Evolutionary conservation across 2,888 invertebrate species (phyloP), one percentile per base, ranked within the genome.

Genomic region (Clistopyga incitator): DNA sequence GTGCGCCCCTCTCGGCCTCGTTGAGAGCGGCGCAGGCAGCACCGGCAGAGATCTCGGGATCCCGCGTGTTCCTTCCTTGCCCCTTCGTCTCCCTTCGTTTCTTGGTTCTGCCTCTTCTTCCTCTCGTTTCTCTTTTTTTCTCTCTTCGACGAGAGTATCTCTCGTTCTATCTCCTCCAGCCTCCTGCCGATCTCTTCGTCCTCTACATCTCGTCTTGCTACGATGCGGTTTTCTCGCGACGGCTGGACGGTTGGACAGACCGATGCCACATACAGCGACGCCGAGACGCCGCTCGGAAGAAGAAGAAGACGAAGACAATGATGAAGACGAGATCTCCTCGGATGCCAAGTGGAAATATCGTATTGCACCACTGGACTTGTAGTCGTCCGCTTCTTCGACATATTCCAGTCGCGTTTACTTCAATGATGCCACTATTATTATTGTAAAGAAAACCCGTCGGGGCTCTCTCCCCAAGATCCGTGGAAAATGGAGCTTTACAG

Each of bases 321-420:
- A 64, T 64, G 56, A 61, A 72, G 78, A 81, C 61, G 68, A 75
- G 61, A 78, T 59, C 68, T 18, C 59, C 68, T 18, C 34, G 54
- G 61, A 78, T 74, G 82, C 78, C 61, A 59, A 61, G 72, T 78
- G 72, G 68, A 80, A 84, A 81, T 81, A 84, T 84, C 84, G 70
- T 65, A 71, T 81, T 84, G 78, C 81, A 79, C 68, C 71, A 42
- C 74, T 54, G 65, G 79, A 67, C 71, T 79, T 50, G 74, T 52
- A 42, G 34, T 59, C 70, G 68, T 68, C 38, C 71, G 56, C 56
- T 50, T 25, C 72, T 54, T 54, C 75, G 68, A 84, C 70, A 54
- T 84, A 81, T 84, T 81, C 81, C 75, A 81, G 78, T 78, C 84
- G 75, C 84, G 84, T 81, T 81, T 61, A 81, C 74, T 81, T 56